These are phyloP conservation scores for Panurus biarmicus DNA, from an alignment of 2,113 vertebrate genomes.

Conservation along the genomic window DNA sequence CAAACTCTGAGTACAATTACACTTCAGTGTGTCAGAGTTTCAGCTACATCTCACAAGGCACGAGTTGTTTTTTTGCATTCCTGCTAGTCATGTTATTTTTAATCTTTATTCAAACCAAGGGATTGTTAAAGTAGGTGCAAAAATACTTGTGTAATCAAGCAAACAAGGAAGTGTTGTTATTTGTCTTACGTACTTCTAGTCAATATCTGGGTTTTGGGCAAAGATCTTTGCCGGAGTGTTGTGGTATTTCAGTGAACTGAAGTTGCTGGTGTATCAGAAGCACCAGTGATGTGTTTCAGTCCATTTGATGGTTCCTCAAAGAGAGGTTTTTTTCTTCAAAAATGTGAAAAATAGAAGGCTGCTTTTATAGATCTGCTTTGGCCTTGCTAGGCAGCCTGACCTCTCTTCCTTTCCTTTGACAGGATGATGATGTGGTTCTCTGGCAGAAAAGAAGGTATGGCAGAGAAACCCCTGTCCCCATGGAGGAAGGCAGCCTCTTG, in stretches of 20 bases:
- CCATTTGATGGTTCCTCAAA: neutral
- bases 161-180: neutral
- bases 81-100: neutral
- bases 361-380: neutral
- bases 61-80: neutral
- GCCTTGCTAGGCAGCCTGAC: neutral
- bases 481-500: slow-evolving; percentile 91
- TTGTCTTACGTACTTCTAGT: neutral
- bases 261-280: neutral
- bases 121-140: neutral
- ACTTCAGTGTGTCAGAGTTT: neutral
- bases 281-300: neutral
- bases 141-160: neutral
- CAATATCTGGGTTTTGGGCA: neutral
- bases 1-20: neutral
- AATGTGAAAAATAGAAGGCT: neutral
- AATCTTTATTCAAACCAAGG: neutral
- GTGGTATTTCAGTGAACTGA: neutral
- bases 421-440: slow-evolving; percentile 86
- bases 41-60: neutral
- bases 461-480: slow-evolving; percentile 82
- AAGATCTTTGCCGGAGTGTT: neutral
- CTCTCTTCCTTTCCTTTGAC: slow-evolving; percentile 22
- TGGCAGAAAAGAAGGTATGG: slow-evolving; percentile 72
- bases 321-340: neutral